Base-by-base conservation (phyloP, 2,888 invertebrate genomes). In the Acleris literana region DNA sequence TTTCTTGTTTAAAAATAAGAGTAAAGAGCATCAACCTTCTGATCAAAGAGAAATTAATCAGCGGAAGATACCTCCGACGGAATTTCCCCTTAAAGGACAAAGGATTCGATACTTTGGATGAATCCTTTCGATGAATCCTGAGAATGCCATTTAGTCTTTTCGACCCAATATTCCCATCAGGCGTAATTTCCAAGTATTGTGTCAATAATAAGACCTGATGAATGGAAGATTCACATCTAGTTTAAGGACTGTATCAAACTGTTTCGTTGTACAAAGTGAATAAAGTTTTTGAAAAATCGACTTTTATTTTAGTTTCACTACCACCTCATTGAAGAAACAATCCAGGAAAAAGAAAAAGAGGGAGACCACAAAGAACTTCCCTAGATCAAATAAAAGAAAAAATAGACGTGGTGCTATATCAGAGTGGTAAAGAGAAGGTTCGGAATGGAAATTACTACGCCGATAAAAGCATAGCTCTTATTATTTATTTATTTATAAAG, bases 191-290 rank as follows among this genome's bases (percentile, higher is more conserved):
- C 16, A 46, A 22, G 46, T 44, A 46, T 29, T 22, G 11, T 16
- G 25, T 49, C 39, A 6, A 63, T 48, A 63, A 29, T 44, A 55
- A 22, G 39, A 44, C 20, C 55, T 51, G 70, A 71, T n/a, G 43
- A 43, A 43, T 43, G 43, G 9, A 13, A 68, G 70, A 66, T 71
- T 76, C 75, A 78, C 72, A 78, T 70, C 49, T 39, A 71, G 66
- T 65, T 48, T 66, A 72, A 74, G 29, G 69, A 76, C 72, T 83
- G 79, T 84, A 83, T 77, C 76, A 69, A 80, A 79, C 72, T 83
- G 85, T 86, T 86, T 74, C 75, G 83, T 87, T 88, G 85, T 86
- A 81, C 77, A 80, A 78, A 85, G 83, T 81, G 81, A 83, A 78
- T 61, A 65, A 65, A 65, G 51, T 55, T 69, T 81, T 82, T 77